Evolutionary conservation across 2,888 invertebrate genomes (phyloP).

Genomic region (Lobophora halterata): DNA sequence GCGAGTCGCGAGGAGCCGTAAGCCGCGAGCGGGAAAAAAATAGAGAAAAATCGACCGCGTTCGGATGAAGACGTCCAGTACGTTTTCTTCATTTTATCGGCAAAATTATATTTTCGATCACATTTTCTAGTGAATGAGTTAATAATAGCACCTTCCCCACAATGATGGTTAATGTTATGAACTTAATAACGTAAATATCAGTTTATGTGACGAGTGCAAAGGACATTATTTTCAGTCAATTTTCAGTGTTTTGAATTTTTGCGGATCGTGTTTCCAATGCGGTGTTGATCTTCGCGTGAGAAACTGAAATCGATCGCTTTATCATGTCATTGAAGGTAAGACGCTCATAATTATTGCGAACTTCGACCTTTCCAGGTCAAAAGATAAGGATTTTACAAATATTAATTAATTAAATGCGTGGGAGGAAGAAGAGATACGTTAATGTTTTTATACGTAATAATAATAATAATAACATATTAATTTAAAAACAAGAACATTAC

Average conservation of each 20-base stretch:
- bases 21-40: slow-evolving; percentile 16
- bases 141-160: slow-evolving; percentile 6
- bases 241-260: slow-evolving; percentile 38
- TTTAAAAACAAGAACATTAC: too few relatives aligned
- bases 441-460: too few relatives aligned
- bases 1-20: background rate
- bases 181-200: background rate
- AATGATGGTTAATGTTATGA: slow-evolving; percentile 5
- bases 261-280: slow-evolving; percentile 56
- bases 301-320: slow-evolving; percentile 47
- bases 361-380: slow-evolving; percentile 8
- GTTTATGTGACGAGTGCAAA: background rate
- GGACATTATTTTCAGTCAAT: slow-evolving; percentile 1
- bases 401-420: too few relatives aligned
- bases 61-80: slow-evolving; percentile 5
- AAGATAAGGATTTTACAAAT: too few relatives aligned
- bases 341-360: slow-evolving; percentile 21
- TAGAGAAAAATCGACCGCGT: slow-evolving; percentile 22
- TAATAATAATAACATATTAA: too few relatives aligned
- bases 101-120: slow-evolving; percentile 9
- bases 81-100: slow-evolving; percentile 3
- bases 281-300: slow-evolving; percentile 48
- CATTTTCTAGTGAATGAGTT: slow-evolving; percentile 1
- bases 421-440: too few relatives aligned
- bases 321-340: slow-evolving; percentile 69